Percentiles rank a stretch among this genome's conserved stretches.
Evolutionary conservation across 1,140 invertebrate genomes (phyloP).

Genomic region (Brachionus sp.): DNA sequence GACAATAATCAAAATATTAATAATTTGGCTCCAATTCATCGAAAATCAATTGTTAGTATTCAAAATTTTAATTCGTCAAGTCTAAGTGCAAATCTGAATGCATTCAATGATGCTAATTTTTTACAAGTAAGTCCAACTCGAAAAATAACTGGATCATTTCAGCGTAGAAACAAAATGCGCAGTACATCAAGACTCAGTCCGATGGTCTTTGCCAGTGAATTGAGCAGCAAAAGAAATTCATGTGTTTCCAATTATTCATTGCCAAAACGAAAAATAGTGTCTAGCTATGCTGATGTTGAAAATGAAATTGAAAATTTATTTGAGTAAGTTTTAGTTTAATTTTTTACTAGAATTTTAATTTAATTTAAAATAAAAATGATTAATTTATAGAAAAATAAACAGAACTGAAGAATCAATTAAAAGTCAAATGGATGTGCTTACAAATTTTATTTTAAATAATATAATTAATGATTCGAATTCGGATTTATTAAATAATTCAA

Average conservation of each 20-base stretch:
- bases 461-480: neutral
- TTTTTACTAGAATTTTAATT: neutral
- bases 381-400: neutral
- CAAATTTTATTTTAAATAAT: neutral
- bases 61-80: neutral
- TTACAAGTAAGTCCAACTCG: slow-evolving; percentile 19
- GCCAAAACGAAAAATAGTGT: neutral
- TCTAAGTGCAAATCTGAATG: neutral
- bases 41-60: neutral
- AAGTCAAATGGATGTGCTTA: neutral
- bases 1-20: neutral
- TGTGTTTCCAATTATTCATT: neutral
- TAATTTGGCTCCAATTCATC: neutral
- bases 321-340: neutral
- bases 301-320: neutral
- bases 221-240: neutral
- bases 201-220: neutral
- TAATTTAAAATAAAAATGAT: too few species aligned
- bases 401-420: neutral
- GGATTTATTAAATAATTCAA: neutral
- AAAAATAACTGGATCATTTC: neutral
- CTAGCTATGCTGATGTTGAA: neutral
- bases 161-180: neutral
- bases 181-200: neutral
- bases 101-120: neutral